Evolutionary conservation across 2,797 vertebrate species (phyloP), one percentile per base, ranked within the genome.

Genomic region (Bucorvus abyssinicus): DNA sequence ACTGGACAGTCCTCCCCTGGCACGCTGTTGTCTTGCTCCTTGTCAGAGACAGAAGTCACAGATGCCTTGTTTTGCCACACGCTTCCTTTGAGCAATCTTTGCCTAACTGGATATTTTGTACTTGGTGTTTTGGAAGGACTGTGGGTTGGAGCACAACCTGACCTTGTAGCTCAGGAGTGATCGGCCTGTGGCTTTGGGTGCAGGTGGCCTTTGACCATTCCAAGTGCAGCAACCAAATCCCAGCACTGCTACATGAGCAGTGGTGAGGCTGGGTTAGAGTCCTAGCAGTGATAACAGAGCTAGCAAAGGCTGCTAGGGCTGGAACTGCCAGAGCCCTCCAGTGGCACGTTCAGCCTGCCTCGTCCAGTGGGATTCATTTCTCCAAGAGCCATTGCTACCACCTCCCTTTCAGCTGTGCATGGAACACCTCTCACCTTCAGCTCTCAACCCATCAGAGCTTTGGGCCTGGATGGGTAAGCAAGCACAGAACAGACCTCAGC

Each of bases 371-470:
- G 44, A 70, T 14, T 49, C 4, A 2, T 14, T 75, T 55, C 17
- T 18, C 27, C 36, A 56, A 70, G 13, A 67, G 24, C 30, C 1
- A 3, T 23, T 0, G 2, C 42, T 42, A 6, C 14, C 4, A 0
- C 8, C 26, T 29, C 55, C 26, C 55, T 76, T 71, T 42, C 32
- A 65, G 38, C 38, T 40, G 32, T 26, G 78, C 44, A 30, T 59
- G 36, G 34, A 67, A 24, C 17, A 56, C 21, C 22, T 56, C 30
- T 49, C 1, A 1, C 24, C 69, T 81, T 74, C 69, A 74, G 34
- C 7, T 83, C 56, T 65, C 55, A 60, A 6, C 9, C 1, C 5
- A 81, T 75, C 40, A 56, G 57, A 87, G 20, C 53, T 89, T 64
- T 8, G 8, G 53, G 70, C 10, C 16, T 50, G 53, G 14, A 49